Evolutionary conservation across 2,797 vertebrate species (phyloP).

Genomic region (Chaetophractus vellerosus): DNA sequence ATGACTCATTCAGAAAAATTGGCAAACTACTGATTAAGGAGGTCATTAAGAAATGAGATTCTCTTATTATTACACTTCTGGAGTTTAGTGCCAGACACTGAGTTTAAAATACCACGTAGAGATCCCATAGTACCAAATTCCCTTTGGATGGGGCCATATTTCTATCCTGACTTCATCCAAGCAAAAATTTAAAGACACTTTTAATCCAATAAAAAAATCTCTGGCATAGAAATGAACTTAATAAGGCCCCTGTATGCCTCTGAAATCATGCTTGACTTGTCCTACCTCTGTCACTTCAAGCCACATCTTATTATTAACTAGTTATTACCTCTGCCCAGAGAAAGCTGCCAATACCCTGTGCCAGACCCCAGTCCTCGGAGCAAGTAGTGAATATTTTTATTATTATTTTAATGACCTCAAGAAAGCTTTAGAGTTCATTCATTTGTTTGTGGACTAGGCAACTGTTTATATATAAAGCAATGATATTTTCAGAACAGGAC

Average conservation of each 20-base stretch:
- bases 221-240: conserved; percentile 85
- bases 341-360: conserved; percentile 79
- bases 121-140: background rate
- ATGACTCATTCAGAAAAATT: background rate
- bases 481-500: conserved; percentile 56
- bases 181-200: conserved; percentile 58
- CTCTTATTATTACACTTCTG: background rate
- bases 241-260: conserved; percentile 83
- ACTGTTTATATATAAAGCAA: conserved; percentile 78
- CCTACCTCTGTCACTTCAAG: conserved; percentile 77
- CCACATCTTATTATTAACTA: conserved; percentile 86
- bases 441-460: conserved; percentile 73
- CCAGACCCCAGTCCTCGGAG: conserved; percentile 76
- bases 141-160: background rate
- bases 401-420: conserved; percentile 87
- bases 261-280: conserved; percentile 84
- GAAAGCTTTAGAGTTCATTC: conserved; percentile 83
- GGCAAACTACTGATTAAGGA: conserved; percentile 28
- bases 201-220: conserved; percentile 78
- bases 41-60: background rate
- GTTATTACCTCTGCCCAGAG: conserved; percentile 77
- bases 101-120: conserved; percentile 16
- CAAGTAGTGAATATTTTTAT: conserved; percentile 71
- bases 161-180: conserved; percentile 50
- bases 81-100: background rate